Evolutionary conservation across 2,113 vertebrate species (phyloP), one percentile per base, ranked within the genome.

Genomic region (Corythaixoides concolor): DNA sequence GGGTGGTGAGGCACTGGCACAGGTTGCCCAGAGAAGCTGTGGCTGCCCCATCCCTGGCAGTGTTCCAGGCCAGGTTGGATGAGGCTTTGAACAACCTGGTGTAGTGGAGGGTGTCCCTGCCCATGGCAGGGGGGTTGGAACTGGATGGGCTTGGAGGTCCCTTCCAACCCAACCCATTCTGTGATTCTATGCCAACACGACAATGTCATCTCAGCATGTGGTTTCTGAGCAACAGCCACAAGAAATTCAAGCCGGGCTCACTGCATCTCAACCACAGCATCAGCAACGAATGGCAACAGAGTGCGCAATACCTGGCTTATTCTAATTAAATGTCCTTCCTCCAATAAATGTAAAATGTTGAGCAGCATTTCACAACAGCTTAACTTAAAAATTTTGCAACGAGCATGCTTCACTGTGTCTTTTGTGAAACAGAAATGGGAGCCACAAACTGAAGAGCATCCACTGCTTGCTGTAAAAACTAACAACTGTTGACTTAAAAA

Each of bases 401-500:
- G 95, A 88, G 80, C 67, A 95, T 67, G 37, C n/a, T 95, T 88
- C 94, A 93, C 88, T 95, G 79, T 96, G 73, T 73, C 58, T 62
- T 72, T 88, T 95, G 68, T 97, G 88, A 89, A 96, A 89, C 27
- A 96, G 73, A 93, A 96, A 86, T 89, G 56, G 84, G 94, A 97
- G 91, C 90, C 96, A 93, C 95, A 89, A 95, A 75, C 79, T 91
- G 86, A 66, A 95, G 90, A 88, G 74, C 70, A 91, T 68, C 70
- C n/a, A 86, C 32, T 85, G 67, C 70, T 91, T 96, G 88, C 93
- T 96, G 75, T 93, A 91, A 96, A 96, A 90, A 66, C 73, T 85
- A 80, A 62, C 32, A 96, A 74, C 63, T 96, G 60, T 45, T 97
- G 94, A 94, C 56, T 95, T 96, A 58, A 86, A 95, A 97, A 98